Percentiles rank a stretch among this genome's conserved stretches.
These are phyloP conservation scores for Drosophila tani DNA, from an alignment of 1,140 invertebrate genomes.

Conservation along the genomic window DNA sequence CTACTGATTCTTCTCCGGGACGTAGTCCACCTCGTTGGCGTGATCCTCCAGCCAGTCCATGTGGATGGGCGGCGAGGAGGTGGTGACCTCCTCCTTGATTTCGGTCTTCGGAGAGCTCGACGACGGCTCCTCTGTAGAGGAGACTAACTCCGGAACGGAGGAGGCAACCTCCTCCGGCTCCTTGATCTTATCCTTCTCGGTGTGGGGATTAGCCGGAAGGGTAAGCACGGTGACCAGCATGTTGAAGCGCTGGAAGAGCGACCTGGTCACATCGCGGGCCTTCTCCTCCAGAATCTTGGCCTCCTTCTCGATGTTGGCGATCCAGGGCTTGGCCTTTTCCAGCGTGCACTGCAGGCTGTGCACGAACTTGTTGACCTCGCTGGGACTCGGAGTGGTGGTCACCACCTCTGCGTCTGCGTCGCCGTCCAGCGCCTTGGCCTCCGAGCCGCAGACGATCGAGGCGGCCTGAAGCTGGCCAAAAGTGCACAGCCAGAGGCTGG, in stretches of 20 bases:
- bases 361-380: conserved; percentile 73
- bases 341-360: conserved; percentile 71
- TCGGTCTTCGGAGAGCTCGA: not conserved
- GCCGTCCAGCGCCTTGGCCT: conserved; percentile 23
- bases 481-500: conserved; percentile 16
- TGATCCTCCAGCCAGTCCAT: conserved; percentile 41
- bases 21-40: conserved; percentile 32
- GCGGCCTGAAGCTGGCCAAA: conserved; percentile 42
- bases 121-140: not conserved
- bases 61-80: conserved; percentile 7
- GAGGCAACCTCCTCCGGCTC: not conserved
- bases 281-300: conserved; percentile 70
- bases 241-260: conserved; percentile 48
- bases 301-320: conserved; percentile 74
- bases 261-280: conserved; percentile 52
- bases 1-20: conserved; percentile 13
- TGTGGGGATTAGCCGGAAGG: not conserved
- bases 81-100: conserved; percentile 24
- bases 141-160: not conserved
- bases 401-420: not conserved
- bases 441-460: conserved; percentile 55
- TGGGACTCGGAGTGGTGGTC: conserved; percentile 47
- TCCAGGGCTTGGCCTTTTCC: conserved; percentile 77
- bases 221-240: conserved; percentile 43
- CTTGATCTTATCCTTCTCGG: conserved; percentile 20